phyloP scores from a whole-genome alignment of 2,113 vertebrate genomes.

The Mustelus asterias region DNA sequence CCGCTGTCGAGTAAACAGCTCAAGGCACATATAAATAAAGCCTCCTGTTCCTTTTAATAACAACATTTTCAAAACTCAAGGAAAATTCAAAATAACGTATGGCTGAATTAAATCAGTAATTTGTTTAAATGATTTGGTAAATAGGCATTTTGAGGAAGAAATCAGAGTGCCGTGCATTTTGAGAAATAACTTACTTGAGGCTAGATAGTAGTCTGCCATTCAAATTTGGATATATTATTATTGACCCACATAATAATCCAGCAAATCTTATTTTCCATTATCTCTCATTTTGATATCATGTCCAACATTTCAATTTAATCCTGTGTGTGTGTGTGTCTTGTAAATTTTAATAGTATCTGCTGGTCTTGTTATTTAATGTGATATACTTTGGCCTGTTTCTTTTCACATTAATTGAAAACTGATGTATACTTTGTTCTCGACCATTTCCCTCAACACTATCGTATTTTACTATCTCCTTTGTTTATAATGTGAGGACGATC shows the following conservation, averaged over 20 bases:
- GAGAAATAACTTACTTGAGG: constrained; percentile 1
- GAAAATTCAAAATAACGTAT: neutral
- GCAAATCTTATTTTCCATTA: neutral
- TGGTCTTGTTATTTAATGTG: neutral
- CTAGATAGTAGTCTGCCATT: constrained; percentile 17
- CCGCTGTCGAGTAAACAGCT: neutral
- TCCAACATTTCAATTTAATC: constrained; percentile 1
- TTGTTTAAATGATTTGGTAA: constrained; percentile 12
- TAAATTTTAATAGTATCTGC: neutral
- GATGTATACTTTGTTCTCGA: constrained; percentile 9
- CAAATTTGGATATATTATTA: constrained; percentile 8
- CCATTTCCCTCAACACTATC: constrained; percentile 13
- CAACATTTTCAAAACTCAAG: neutral
- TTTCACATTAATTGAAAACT: constrained; percentile 31
- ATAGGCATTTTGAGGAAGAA: constrained; percentile 5
- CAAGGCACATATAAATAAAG: neutral
- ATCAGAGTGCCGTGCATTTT: neutral
- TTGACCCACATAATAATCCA: constrained; percentile 14
- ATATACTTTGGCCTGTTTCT: neutral
- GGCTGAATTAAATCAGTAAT: neutral
- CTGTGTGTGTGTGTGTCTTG: neutral
- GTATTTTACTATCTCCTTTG: constrained; percentile 31
- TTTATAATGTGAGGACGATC: neutral
- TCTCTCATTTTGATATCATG: neutral
- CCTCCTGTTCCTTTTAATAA: constrained; percentile 3